A percentile compares a stretch with the other conserved stretches of the same genome.
These are phyloP conservation scores for Pedetes capensis DNA, from an alignment of 2,113 vertebrate genomes.

Conservation along the genomic window DNA sequence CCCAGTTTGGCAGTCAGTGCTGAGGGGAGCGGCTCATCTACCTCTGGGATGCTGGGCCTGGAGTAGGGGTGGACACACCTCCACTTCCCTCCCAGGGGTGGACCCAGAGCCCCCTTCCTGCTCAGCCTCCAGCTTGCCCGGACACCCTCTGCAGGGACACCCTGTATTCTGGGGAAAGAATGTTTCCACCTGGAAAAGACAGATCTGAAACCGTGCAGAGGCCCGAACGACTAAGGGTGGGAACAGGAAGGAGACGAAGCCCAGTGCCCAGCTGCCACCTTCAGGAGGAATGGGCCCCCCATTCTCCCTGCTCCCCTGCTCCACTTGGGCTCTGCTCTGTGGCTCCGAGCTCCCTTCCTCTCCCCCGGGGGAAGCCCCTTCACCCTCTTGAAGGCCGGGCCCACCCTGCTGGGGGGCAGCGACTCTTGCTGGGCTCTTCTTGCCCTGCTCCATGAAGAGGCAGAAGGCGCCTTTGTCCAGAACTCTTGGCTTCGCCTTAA, in stretches of 20 bases:
- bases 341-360: neutral
- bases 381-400: neutral
- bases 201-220: neutral
- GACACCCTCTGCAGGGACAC: neutral
- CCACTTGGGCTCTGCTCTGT: neutral
- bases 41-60: neutral
- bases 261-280: too few relatives aligned
- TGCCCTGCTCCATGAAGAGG: neutral
- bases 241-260: neutral
- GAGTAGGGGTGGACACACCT: accelerated
- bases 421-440: neutral
- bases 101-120: neutral
- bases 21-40: accelerated
- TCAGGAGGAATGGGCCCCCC: neutral
- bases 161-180: neutral
- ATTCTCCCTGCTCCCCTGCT: neutral
- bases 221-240: neutral
- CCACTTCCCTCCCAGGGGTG: neutral
- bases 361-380: neutral
- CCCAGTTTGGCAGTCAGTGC: neutral
- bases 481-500: neutral
- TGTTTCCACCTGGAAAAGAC: neutral
- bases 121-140: neutral
- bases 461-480: conserved; percentile 15
- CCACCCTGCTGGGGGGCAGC: neutral